These are phyloP conservation scores for Bilobella aurantiaca DNA, from an alignment of 1,140 invertebrate genomes.

Conservation along the genomic window DNA sequence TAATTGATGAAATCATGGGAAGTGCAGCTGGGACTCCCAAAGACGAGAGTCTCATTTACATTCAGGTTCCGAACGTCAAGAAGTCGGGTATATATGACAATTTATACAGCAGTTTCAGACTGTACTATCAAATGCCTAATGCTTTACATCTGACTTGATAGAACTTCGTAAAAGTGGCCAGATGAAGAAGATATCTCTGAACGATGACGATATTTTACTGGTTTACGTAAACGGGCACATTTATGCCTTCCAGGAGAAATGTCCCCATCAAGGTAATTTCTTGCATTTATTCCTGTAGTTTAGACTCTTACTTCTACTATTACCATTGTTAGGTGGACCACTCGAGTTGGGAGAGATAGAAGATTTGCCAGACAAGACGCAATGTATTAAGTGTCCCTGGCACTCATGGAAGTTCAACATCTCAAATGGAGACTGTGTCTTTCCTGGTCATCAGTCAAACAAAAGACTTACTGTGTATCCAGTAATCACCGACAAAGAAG, in stretches of 20 bases:
- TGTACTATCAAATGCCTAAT: not conserved
- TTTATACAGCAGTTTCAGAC: not conserved
- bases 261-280: constrained; percentile 28
- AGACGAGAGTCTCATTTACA: not conserved
- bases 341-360: constrained; percentile 24
- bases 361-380: constrained; percentile 14
- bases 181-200: constrained; percentile 17
- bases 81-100: not conserved
- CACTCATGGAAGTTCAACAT: constrained; percentile 27
- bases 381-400: constrained; percentile 26
- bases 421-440: constrained; percentile 5
- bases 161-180: constrained; percentile 10
- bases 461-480: constrained; percentile 16
- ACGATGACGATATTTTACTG: constrained; percentile 18
- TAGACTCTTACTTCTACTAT: not conserved
- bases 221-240: constrained; percentile 11
- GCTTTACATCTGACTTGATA: constrained; percentile 1
- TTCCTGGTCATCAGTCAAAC: not conserved
- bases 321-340: constrained; percentile 19
- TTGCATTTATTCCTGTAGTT: not conserved
- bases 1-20: not conserved
- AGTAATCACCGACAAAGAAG: constrained; percentile 15
- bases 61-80: not conserved
- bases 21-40: not conserved
- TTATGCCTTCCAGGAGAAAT: constrained; percentile 21